Conservation (phyloP, 2,113 vertebrate genomes). For the Geococcyx californianus region DNA sequence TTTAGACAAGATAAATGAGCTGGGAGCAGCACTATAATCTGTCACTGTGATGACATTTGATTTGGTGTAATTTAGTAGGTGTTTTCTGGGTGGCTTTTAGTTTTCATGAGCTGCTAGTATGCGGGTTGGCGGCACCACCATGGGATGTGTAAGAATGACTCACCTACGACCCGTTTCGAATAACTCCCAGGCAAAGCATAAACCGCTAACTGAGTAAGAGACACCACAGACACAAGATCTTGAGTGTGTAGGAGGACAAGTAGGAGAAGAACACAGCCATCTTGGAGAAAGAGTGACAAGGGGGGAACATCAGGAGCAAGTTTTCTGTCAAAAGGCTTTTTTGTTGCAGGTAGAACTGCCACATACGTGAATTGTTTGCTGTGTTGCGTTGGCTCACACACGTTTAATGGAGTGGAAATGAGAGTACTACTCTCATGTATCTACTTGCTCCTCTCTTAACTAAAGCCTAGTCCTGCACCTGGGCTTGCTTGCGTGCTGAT, state of each 20-base stretch:
- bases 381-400: background rate
- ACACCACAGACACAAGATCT: background rate
- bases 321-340: background rate
- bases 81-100: background rate
- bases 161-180: background rate
- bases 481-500: background rate
- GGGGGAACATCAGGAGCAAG: background rate
- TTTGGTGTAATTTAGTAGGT: constrained; percentile 14
- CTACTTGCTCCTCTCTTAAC: background rate
- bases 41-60: background rate
- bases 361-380: background rate
- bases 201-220: constrained; percentile 28
- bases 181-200: background rate
- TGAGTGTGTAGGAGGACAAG: background rate
- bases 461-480: background rate
- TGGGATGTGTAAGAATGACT: background rate
- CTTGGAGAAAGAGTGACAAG: background rate
- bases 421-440: background rate
- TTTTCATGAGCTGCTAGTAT: background rate
- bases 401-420: background rate
- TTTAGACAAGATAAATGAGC: constrained; percentile 14
- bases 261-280: background rate
- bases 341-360: background rate
- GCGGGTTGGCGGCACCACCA: background rate
- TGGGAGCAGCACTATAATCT: background rate